Percentiles rank a stretch among this genome's conserved stretches.
phyloP scores from a whole-genome alignment of 37 sponge, comb jelly and placozoan species.

The Theonella swinhoei region DNA sequence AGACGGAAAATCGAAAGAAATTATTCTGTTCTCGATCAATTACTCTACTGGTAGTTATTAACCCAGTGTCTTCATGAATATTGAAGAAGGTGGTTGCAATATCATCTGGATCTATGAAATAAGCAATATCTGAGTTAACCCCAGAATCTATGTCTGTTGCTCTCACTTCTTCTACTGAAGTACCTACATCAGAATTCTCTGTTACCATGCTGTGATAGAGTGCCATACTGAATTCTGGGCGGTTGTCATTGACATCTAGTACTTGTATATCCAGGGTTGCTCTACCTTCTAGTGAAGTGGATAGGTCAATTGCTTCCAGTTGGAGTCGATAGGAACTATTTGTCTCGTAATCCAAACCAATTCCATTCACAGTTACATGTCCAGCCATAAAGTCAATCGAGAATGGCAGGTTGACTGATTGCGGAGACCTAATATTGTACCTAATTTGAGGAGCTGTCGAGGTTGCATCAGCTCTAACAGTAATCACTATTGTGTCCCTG shows the following conservation, averaged over 20 bases:
- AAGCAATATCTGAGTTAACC: slow-evolving; percentile 61
- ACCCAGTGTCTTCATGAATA: slow-evolving; percentile 39
- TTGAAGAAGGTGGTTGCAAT: slow-evolving; percentile 1
- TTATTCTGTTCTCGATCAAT: slow-evolving; percentile 47
- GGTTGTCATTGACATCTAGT: slow-evolving; percentile 70
- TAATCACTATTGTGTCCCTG: slow-evolving; percentile 19
- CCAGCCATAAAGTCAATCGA: slow-evolving; percentile 45
- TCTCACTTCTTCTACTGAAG: slow-evolving; percentile 21
- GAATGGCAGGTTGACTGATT: slow-evolving; percentile 37
- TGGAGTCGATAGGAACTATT: slow-evolving; percentile 23
- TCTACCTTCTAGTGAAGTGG: slow-evolving; percentile 21
- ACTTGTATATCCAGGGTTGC: slow-evolving; percentile 43
- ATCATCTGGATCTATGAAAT: slow-evolving; percentile 4
- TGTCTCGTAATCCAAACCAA: slow-evolving; percentile 62
- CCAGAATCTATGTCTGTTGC: slow-evolving; percentile 70
- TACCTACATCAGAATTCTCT: slow-evolving; percentile 26
- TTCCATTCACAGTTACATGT: slow-evolving; percentile 57
- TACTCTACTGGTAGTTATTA: slow-evolving; percentile 3
- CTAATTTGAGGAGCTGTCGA: neutral
- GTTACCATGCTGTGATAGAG: slow-evolving; percentile 3
- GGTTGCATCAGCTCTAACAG: slow-evolving; percentile 30
- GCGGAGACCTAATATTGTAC: slow-evolving; percentile 12
- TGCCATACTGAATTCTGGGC: slow-evolving; percentile 44
- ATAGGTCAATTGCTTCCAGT: slow-evolving; percentile 23
- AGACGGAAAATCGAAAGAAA: slow-evolving; percentile 31